Evolutionary conservation across 2,797 vertebrate genomes (phyloP).

Genomic region (Myotis daubentonii): DNA sequence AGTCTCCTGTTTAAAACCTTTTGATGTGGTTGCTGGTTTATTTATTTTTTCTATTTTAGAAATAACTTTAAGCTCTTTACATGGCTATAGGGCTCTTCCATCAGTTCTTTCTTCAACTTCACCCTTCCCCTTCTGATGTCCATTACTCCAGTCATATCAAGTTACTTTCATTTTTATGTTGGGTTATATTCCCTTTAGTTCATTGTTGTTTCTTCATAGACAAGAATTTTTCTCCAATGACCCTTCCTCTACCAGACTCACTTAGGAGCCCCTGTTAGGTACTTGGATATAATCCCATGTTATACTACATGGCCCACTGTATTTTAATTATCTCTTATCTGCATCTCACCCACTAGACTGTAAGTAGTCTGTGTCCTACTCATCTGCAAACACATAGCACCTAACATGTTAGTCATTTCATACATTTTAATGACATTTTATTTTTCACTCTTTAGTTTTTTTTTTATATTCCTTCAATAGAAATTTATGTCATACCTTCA

Average conservation of each 20-base stretch:
- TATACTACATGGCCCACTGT: background rate
- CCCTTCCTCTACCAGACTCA: background rate
- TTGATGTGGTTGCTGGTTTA: background rate
- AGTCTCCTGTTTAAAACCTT: background rate
- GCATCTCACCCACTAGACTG: background rate
- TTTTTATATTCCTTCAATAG: background rate
- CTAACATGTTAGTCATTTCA: background rate
- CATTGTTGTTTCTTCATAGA: background rate
- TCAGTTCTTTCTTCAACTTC: background rate
- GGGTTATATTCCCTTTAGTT: background rate
- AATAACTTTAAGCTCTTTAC: background rate
- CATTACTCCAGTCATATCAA: background rate
- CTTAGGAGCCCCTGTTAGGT: background rate
- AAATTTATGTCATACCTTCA: background rate
- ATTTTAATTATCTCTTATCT: background rate
- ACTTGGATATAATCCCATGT: background rate
- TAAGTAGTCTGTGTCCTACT: background rate
- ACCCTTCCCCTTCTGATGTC: background rate
- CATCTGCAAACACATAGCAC: background rate
- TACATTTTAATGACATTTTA: background rate
- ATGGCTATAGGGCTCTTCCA: background rate
- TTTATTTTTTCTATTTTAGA: conserved; percentile 4
- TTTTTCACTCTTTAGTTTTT: background rate
- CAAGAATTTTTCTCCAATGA: background rate
- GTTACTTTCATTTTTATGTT: background rate